phyloP scores from a whole-genome alignment of 2,888 invertebrate species.

The Lasioglossum figueresi region DNA sequence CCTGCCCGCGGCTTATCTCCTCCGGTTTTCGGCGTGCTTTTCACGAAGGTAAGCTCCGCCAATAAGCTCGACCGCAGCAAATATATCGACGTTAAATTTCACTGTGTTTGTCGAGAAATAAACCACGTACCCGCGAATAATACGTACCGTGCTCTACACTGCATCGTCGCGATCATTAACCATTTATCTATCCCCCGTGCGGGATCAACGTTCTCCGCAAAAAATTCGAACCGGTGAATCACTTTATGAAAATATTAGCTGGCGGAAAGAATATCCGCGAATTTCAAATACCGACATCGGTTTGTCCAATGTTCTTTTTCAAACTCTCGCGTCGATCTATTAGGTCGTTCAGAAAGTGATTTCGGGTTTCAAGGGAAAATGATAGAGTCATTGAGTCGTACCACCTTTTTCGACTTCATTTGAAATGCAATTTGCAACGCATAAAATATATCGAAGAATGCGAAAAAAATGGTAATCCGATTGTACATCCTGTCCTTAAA shows the following conservation, averaged over 20 bases:
- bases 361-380: no score
- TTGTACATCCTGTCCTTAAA: no score
- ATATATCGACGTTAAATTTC: constrained; percentile 46
- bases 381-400: no score
- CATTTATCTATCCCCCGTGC: background rate
- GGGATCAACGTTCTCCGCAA: no score
- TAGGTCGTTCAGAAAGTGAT: no score
- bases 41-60: constrained; percentile 43
- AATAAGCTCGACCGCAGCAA: constrained; percentile 42
- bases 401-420: no score
- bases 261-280: background rate
- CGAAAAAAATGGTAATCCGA: no score
- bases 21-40: constrained; percentile 50
- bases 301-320: background rate
- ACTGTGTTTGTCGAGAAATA: constrained; percentile 24
- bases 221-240: background rate
- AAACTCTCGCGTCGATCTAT: background rate
- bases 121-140: constrained; percentile 20
- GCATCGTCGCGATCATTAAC: background rate
- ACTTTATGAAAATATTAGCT: background rate
- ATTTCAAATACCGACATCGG: background rate
- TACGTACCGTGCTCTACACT: background rate
- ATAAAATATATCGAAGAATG: no score
- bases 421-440: no score
- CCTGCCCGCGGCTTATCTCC: constrained; percentile 54